Evolutionary conservation across 64 coral and sea anemone species (phyloP).

Genomic region (Trachythela sp.): DNA sequence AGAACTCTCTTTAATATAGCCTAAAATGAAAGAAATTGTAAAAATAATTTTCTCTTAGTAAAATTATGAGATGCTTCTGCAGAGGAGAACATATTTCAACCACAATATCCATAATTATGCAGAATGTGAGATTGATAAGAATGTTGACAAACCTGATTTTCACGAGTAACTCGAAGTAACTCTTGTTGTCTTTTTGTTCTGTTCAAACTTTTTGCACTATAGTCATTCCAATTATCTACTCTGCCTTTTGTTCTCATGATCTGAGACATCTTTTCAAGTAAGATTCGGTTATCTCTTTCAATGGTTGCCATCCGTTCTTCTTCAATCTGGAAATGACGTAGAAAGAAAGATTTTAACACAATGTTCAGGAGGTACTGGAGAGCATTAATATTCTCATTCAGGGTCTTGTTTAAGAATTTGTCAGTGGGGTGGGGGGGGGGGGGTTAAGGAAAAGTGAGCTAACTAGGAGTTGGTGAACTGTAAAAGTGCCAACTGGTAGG

Average conservation of each 20-base stretch:
- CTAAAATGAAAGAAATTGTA: neutral
- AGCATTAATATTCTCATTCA: no score
- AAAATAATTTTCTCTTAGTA: no score
- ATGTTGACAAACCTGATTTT: neutral
- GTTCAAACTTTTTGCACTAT: neutral
- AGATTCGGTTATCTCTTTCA: neutral
- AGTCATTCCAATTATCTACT: constrained; percentile 19
- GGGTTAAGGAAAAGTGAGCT: no score
- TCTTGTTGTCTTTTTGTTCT: constrained; percentile 22
- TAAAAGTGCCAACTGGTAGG: no score
- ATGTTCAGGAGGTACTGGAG: neutral
- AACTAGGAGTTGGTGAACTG: no score
- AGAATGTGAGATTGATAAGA: no score
- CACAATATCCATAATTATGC: no score
- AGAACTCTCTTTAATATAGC: constrained; percentile 22
- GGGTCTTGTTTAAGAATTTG: no score
- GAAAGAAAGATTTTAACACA: neutral
- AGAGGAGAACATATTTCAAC: no score
- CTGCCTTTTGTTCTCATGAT: constrained; percentile 3
- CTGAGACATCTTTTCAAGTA: neutral
- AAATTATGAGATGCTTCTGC: no score
- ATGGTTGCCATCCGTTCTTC: neutral
- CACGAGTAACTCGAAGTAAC: constrained; percentile 7
- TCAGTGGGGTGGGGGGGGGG: no score
- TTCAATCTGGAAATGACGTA: neutral